These are phyloP conservation scores for Drosophila mojavensis DNA, from an alignment of 1,140 invertebrate genomes.

Conservation along the genomic window DNA sequence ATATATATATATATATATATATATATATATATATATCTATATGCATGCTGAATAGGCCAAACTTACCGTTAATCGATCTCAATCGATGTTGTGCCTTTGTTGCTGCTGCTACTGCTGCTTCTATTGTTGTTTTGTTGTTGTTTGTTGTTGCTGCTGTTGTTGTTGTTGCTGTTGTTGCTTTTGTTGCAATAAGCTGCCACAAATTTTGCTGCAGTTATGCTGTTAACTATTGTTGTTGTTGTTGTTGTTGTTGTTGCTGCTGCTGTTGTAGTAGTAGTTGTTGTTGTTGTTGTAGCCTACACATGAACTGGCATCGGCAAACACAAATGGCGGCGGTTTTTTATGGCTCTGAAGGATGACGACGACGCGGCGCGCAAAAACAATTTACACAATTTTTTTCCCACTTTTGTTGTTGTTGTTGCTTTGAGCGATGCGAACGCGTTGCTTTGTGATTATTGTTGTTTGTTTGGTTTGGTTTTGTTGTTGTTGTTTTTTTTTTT, in stretches of 20 bases:
- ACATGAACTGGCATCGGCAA: slow-evolving; percentile 64
- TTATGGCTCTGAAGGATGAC: slow-evolving; percentile 30
- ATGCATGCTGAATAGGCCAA: not conserved
- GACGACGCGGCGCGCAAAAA: slow-evolving; percentile 39
- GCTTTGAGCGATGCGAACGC: slow-evolving; percentile 52
- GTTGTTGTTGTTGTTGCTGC: too few species aligned
- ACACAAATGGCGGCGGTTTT: slow-evolving; percentile 43
- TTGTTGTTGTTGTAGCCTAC: slow-evolving; percentile 52
- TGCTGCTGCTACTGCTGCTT: slow-evolving; percentile 44
- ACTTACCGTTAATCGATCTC: slow-evolving; percentile 79
- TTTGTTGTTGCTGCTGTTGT: slow-evolving; percentile 26
- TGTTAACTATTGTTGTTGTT: slow-evolving; percentile 40
- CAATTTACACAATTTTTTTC: slow-evolving; percentile 23
- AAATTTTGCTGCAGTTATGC: slow-evolving; percentile 10
- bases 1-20: slow-evolving; percentile 5
- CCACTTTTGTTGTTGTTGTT: slow-evolving; percentile 11
- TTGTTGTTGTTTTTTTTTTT: slow-evolving; percentile 25
- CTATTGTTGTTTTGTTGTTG: slow-evolving; percentile 30
- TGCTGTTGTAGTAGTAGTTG: too few species aligned
- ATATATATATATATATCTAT: slow-evolving; percentile 1
- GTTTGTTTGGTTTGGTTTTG: slow-evolving; percentile 46
- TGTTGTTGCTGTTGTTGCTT: slow-evolving; percentile 15
- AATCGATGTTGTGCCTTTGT: slow-evolving; percentile 71
- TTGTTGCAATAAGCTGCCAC: slow-evolving; percentile 18
- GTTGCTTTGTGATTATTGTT: slow-evolving; percentile 42